Conservation (phyloP, 2,888 invertebrate species). For the Amiota communis region DNA sequence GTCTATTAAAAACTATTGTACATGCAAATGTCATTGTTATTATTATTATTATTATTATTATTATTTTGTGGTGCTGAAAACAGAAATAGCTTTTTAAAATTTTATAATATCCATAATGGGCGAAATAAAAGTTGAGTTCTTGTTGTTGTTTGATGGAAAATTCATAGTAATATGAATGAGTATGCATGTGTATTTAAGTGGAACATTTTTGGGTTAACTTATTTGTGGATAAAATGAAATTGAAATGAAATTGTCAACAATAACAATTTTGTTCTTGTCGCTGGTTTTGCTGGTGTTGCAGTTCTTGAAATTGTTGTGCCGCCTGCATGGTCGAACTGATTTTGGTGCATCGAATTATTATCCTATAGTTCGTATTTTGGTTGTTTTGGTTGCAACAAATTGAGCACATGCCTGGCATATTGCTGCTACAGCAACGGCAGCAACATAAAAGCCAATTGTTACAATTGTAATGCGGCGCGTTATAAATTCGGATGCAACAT, state of each 20-base stretch:
- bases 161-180: too few relatives aligned
- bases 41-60: too few relatives aligned
- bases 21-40: too few relatives aligned
- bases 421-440: background rate
- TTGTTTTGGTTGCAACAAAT: conserved; percentile 15
- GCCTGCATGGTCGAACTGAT: too few relatives aligned
- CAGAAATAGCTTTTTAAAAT: too few relatives aligned
- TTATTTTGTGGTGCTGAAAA: too few relatives aligned
- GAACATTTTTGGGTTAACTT: background rate
- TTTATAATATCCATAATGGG: too few relatives aligned
- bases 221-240: conserved; percentile 8
- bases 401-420: background rate
- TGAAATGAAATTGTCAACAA: conserved; percentile 5
- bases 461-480: conserved; percentile 7
- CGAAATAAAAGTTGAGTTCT: too few relatives aligned
- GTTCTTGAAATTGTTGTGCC: background rate
- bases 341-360: too few relatives aligned
- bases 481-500: conserved; percentile 8
- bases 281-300: background rate
- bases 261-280: background rate
- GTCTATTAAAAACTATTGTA: too few relatives aligned
- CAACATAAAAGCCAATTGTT: conserved; percentile 1
- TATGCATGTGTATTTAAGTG: too few relatives aligned
- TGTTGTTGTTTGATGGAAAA: too few relatives aligned
- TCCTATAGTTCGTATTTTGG: background rate